Evolutionary conservation across 2,888 invertebrate species (phyloP).

Genomic region (Cephalotes varians): DNA sequence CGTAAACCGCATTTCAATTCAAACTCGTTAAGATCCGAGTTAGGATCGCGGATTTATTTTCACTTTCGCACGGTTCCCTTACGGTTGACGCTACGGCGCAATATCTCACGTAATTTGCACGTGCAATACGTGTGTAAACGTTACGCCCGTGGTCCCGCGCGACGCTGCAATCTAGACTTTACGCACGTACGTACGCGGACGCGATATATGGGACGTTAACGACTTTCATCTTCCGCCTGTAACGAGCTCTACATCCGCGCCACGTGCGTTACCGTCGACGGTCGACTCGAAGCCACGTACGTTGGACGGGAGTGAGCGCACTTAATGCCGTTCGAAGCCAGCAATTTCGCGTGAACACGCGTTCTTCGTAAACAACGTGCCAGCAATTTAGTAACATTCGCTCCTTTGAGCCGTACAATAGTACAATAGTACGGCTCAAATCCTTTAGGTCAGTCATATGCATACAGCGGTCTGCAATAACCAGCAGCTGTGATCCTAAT

Average conservation of each 20-base stretch:
- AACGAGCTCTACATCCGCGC: conserved; percentile 47
- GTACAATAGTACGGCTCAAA: no score
- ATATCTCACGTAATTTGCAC: conserved; percentile 49
- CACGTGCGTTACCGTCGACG: conserved; percentile 17
- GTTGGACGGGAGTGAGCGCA: not conserved
- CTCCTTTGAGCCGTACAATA: not conserved
- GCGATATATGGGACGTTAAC: conserved; percentile 53
- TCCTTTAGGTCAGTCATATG: conserved; percentile 11
- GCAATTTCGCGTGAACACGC: conserved; percentile 30
- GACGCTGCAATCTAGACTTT: conserved; percentile 40
- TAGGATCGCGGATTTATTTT: not conserved
- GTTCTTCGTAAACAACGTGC: conserved; percentile 4
- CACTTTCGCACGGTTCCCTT: not conserved
- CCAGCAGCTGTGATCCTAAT: not conserved
- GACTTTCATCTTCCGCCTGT: conserved; percentile 51
- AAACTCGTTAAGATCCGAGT: not conserved
- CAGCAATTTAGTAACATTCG: conserved; percentile 25
- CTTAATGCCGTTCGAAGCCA: conserved; percentile 18
- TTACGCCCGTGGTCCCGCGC: conserved; percentile 22
- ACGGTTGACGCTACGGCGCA: not conserved
- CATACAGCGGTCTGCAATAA: not conserved
- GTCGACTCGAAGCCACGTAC: conserved; percentile 3
- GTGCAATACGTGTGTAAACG: conserved; percentile 13
- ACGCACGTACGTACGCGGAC: conserved; percentile 34
- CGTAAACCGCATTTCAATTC: not conserved